phyloP scores from a whole-genome alignment of 1,140 invertebrate species.

The Drosophila ercepeae region DNA sequence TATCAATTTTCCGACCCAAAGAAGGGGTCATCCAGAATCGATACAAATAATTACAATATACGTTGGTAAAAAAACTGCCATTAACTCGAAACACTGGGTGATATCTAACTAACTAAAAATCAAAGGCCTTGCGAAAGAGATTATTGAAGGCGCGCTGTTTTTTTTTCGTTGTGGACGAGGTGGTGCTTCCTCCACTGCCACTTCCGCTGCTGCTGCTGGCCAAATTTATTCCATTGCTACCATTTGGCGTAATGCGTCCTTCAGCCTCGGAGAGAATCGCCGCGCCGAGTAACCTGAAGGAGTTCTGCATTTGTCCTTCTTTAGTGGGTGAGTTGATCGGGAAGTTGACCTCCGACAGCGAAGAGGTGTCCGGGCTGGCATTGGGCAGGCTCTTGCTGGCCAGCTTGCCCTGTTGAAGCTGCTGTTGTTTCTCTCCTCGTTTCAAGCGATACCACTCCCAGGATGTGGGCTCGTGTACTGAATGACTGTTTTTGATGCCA shows the following conservation, averaged over 20 bases:
- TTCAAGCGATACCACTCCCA: slow-evolving; percentile 83
- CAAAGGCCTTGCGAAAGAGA: slow-evolving; percentile 82
- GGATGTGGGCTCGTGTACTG: slow-evolving; percentile 77
- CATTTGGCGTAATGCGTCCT: slow-evolving; percentile 30
- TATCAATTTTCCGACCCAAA: neutral
- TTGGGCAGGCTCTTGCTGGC: slow-evolving; percentile 44
- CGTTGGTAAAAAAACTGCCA: slow-evolving; percentile 7
- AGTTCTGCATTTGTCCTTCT: slow-evolving; percentile 55
- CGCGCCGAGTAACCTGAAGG: slow-evolving; percentile 78
- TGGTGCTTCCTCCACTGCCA: slow-evolving; percentile 59
- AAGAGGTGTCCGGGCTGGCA: slow-evolving; percentile 68
- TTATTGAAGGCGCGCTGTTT: slow-evolving; percentile 79
- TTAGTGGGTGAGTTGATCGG: slow-evolving; percentile 32
- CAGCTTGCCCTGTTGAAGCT: slow-evolving; percentile 28
- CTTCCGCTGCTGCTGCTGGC: slow-evolving; percentile 56
- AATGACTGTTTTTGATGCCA: slow-evolving; percentile 57
- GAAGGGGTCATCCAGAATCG: neutral
- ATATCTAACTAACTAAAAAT: slow-evolving; percentile 8
- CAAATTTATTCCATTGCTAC: slow-evolving; percentile 31
- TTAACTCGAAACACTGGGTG: slow-evolving; percentile 35
- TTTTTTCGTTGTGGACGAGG: slow-evolving; percentile 76
- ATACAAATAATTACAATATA: slow-evolving; percentile 13
- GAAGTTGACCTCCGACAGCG: slow-evolving; percentile 74
- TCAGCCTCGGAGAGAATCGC: slow-evolving; percentile 68
- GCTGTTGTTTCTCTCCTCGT: slow-evolving; percentile 55